Conservation (phyloP, 1,140 invertebrate species). For the Stegodyphus mimosarum region DNA sequence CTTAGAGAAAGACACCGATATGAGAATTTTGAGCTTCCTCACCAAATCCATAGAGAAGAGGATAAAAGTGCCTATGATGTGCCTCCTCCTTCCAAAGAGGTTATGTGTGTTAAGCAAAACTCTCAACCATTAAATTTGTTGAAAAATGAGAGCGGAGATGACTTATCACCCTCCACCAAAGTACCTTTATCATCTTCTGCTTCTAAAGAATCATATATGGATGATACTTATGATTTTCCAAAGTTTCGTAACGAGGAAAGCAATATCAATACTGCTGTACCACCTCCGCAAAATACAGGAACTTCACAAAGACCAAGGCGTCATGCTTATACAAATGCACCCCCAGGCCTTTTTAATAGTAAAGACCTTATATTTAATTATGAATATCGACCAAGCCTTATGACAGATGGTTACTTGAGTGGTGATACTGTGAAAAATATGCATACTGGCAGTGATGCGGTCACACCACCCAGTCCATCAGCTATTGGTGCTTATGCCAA, state of each 20-base stretch:
- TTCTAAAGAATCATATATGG: slow-evolving; percentile 64
- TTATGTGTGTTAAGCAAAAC: background rate
- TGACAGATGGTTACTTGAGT: slow-evolving; percentile 55
- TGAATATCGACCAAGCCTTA: slow-evolving; percentile 59
- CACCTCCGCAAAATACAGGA: slow-evolving; percentile 30
- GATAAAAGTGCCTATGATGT: slow-evolving; percentile 34
- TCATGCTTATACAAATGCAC: slow-evolving; percentile 81
- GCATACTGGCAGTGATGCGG: slow-evolving; percentile 60
- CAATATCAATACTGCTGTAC: slow-evolving; percentile 60
- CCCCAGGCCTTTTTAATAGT: slow-evolving; percentile 65
- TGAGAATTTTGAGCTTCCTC: slow-evolving; percentile 52
- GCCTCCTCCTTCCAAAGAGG: slow-evolving; percentile 33
- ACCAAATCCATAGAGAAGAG: slow-evolving; percentile 14
- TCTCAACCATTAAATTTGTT: background rate
- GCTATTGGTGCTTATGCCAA: slow-evolving; percentile 61
- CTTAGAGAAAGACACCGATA: slow-evolving; percentile 52
- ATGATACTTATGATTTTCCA: slow-evolving; percentile 81
- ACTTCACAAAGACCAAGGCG: slow-evolving; percentile 66
- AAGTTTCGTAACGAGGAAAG: slow-evolving; percentile 73
- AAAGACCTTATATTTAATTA: slow-evolving; percentile 63
- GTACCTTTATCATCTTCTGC: slow-evolving; percentile 5
- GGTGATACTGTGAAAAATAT: slow-evolving; percentile 39
- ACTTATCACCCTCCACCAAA: slow-evolving; percentile 25
- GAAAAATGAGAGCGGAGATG: slow-evolving; percentile 22
- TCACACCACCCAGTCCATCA: slow-evolving; percentile 37